Evolutionary conservation across 2,113 vertebrate species (phyloP), one percentile per base, ranked within the genome.

Genomic region (Tricholaema leucomelas): DNA sequence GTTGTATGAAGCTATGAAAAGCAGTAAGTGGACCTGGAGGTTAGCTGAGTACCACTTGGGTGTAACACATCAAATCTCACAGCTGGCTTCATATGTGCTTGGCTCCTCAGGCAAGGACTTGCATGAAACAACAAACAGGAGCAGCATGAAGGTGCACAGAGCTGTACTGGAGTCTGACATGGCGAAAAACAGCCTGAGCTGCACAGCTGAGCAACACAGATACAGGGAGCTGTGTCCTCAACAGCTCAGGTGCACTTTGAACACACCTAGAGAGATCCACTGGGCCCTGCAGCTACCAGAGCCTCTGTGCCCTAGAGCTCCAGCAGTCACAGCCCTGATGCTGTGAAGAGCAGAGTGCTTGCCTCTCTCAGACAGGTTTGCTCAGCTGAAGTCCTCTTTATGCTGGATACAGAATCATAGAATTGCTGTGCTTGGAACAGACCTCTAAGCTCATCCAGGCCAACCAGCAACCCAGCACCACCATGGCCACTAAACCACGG

Each of bases 181-280:
- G 81, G 92, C 71, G 77, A 93, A 90, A 85, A 74, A 25, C 52
- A 91, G 27, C 59, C 54, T 30, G 60, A 79, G 59, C 85, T 91
- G 78, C 80, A 79, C 60, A 89, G 60, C 79, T 80, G 31, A 76
- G 80, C 10, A 74, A 52, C 76, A 81, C 67, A 71, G 85, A 40
- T 44, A 28, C 44, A 63, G 5, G 5, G 33, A 83, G 55, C 91
- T 71, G 13, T 14, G 46, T 75, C 48, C 71, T 94, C 81, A 92
- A 84, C 88, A 78, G 95, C 78, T 87, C 74, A 92, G 72, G 59
- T 75, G 58, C 25, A 69, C 54, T 88, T 83, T 81, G 82, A 90
- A 90, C 67, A 91, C 50, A 88, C 77, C 55, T 90, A 50, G 91
- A 85, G 66, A 86, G 48, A 81, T 69, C 73, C 73, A 75, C 55